Base-by-base conservation (phyloP, 2,888 invertebrate genomes). In the Calliphora vomitoria region DNA sequence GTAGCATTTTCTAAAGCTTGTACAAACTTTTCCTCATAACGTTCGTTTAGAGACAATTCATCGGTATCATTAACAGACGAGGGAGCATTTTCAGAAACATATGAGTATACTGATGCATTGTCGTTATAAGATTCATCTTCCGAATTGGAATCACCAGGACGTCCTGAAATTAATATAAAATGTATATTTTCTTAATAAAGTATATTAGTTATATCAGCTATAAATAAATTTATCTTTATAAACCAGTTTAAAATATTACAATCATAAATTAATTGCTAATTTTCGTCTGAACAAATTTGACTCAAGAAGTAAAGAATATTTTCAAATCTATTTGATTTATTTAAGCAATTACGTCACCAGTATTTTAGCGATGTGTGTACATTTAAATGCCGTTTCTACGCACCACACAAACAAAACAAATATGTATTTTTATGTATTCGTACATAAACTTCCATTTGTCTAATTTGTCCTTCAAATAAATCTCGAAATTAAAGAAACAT, bases 1-100 rank as follows among this genome's bases (percentile, higher is more conserved):
- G 96, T 96, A 58, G 98, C 95, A 35, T 97, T 97, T 92, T 99
- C 99, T 75, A 99, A 95, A 1, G 97, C 95, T 92, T 98, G 98
- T 44, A 96, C 95, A 41, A 99, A 95, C 93, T 98, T 98, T 90
- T 98, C 98, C 94, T 99, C 98, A 89, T 97, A 96, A 88, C 95
- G 95, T 90, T 95, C 95, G 89, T 94, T 95, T 71, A 95, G 95
- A 81, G 94, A 93, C 72, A 91, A 53, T 90, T 97, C 97, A 89
- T 97, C 97, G 6, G 90, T 89, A 80, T 96, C 96, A 87, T 96
- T 96, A 44, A 89, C 91, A 25, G 91, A 90, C 44, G 95, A 94
- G 83, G 95, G 92, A n/a, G 90, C 92, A 72, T 91, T 95, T 91
- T 98, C 98, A 0, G 98, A 98, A 89, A 95, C 95, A 44, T 95